A percentile compares a stretch with the other conserved stretches of the same genome.
Conservation (phyloP, 2,113 vertebrate genomes). For the Mugil cephalus region DNA sequence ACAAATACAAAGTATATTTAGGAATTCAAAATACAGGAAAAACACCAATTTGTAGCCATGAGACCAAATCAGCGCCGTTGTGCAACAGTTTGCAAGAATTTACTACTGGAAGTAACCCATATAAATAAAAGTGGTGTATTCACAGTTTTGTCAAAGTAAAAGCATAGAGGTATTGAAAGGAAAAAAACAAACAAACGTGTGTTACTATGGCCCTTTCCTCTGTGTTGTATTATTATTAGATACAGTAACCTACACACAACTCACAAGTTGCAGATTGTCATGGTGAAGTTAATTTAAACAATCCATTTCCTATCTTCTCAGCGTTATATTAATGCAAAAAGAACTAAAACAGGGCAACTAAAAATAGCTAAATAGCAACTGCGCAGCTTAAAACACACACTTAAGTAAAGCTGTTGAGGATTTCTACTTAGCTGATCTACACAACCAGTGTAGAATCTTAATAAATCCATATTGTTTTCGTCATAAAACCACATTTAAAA, state of each 20-base stretch:
- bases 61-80: background rate
- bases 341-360: no score
- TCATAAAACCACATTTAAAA: background rate
- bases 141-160: background rate
- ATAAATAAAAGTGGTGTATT: background rate
- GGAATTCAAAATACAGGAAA: conserved; percentile 32
- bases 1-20: conserved; percentile 43
- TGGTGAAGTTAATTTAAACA: background rate
- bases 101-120: background rate
- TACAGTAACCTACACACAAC: background rate
- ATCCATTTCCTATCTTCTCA: no score
- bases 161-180: background rate
- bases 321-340: no score
- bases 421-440: background rate
- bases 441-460: background rate
- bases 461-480: background rate
- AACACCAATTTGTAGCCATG: background rate
- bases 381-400: no score
- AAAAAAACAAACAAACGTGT: background rate
- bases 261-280: conserved; percentile 2
- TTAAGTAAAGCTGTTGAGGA: no score
- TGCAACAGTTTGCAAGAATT: background rate
- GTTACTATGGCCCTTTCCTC: background rate
- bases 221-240: background rate
- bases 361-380: no score